Conservation (phyloP, 1,140 invertebrate genomes). For the Papilio aristodemus region DNA sequence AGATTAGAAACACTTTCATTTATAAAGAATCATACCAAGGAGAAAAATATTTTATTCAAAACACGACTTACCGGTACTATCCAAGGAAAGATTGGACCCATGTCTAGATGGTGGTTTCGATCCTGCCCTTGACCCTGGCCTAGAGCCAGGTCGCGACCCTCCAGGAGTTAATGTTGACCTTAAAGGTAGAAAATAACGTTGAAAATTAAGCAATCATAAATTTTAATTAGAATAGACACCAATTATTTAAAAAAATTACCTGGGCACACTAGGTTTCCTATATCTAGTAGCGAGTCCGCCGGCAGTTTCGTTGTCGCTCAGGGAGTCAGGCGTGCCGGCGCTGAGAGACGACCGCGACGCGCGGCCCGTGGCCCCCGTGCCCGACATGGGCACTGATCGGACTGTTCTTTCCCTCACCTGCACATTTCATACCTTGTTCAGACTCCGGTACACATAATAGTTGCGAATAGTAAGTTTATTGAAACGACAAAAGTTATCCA, state of each 20-base stretch:
- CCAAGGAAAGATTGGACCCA: constrained; percentile 94
- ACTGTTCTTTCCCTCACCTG: constrained; percentile 94
- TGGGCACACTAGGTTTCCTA: constrained; percentile 81
- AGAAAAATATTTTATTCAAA: background rate
- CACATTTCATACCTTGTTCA: constrained; percentile 41
- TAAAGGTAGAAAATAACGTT: constrained; percentile 33
- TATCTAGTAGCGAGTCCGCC: constrained; percentile 83
- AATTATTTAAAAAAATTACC: no score
- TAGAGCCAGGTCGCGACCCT: constrained; percentile 88
- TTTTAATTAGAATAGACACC: no score
- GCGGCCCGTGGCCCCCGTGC: constrained; percentile 76
- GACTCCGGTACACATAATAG: background rate
- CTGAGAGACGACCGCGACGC: constrained; percentile 87
- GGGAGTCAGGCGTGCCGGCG: constrained; percentile 90
- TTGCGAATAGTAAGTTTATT: no score
- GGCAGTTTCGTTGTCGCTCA: constrained; percentile 92
- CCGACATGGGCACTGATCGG: constrained; percentile 91
- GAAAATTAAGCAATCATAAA: no score
- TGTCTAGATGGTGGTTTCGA: constrained; percentile 95
- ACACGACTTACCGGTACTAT: constrained; percentile 87
- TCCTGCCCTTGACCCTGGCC: constrained; percentile 89
- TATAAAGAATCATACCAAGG: background rate
- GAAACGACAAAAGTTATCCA: background rate
- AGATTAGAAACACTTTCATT: background rate
- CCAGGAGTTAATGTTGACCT: constrained; percentile 83